Evolutionary conservation across 2,113 vertebrate genomes (phyloP).

Genomic region (Notothenia coriiceps): DNA sequence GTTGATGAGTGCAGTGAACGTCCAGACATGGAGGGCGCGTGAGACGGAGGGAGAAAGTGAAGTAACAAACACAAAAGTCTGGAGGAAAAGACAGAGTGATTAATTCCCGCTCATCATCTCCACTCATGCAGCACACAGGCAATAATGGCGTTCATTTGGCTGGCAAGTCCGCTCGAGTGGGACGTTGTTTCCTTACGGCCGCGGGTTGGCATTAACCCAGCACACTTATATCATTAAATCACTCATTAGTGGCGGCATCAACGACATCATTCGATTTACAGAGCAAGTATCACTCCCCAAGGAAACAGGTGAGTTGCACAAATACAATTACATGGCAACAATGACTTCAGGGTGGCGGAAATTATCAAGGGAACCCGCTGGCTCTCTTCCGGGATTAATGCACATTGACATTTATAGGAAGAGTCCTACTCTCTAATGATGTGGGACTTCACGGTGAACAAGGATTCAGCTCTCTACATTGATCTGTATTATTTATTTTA

Average conservation of each 20-base stretch:
- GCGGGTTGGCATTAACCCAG: slow-evolving; percentile 78
- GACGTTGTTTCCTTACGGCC: slow-evolving; percentile 82
- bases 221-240: slow-evolving; percentile 83
- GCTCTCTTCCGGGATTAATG: slow-evolving; percentile 48
- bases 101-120: slow-evolving; percentile 76
- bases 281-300: slow-evolving; percentile 55
- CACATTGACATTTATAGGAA: slow-evolving; percentile 68
- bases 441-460: slow-evolving; percentile 19
- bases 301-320: slow-evolving; percentile 77
- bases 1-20: neutral
- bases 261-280: slow-evolving; percentile 74
- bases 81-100: slow-evolving; percentile 73
- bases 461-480: slow-evolving; percentile 13
- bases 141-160: slow-evolving; percentile 85
- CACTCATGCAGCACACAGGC: slow-evolving; percentile 78
- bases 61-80: slow-evolving; percentile 41
- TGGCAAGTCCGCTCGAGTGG: slow-evolving; percentile 72
- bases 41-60: slow-evolving; percentile 10
- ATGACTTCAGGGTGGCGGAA: slow-evolving; percentile 66
- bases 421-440: neutral
- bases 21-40: neutral
- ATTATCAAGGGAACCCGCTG: slow-evolving; percentile 49
- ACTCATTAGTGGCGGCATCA: slow-evolving; percentile 76
- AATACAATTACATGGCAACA: slow-evolving; percentile 75
- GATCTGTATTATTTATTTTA: slow-evolving; percentile 14